Evolutionary conservation across 1,140 invertebrate species (phyloP), one percentile per base, ranked within the genome.

Genomic region (Bombus cullumanus): DNA sequence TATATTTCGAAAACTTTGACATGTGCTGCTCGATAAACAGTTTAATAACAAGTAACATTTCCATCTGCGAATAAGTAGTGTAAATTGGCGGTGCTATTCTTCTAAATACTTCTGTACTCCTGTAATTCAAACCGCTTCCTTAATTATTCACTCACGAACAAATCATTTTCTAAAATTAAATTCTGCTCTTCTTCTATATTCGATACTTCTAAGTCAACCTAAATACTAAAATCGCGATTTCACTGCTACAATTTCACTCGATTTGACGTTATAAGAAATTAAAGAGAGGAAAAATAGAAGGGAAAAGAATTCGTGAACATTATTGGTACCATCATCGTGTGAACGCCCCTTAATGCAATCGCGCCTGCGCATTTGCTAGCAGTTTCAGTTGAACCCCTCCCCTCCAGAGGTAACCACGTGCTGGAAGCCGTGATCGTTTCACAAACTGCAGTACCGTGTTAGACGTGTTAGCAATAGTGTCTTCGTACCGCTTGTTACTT

Each of bases 401-500:
- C 59, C 59, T 28, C 28, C 9, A 37, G 43, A 66, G 81, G 69
- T 74, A 53, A 86, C 80, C 91, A 91, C 89, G 84, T 92, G 86
- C 83, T 85, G 80, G 74, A 88, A 91, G 83, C 85, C 86, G 87
- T 80, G 81, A 47, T 64, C 59, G 77, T 81, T 80, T 37, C 69
- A 71, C 64, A 62, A 81, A 78, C 64, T 31, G 47, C 87, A 90
- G 78, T 91, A 57, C 25, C 69, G 62, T n/a, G 77, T 66, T 59
- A 62, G 39, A 34, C 43, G 31, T 43, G 31, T 22, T 79, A 18
- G 37, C 83, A 59, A 25, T 22, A 75, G 71, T 43, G n/a, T 31
- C 25, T 43, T 15, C 15, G 13, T 1, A n/a, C 10, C 10, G 22
- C 9, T 18, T 28, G 2, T 69, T 39, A 47, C 31, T 72, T 80